Base-by-base conservation (phyloP, 2,113 vertebrate genomes). In the Galeopterus variegatus region DNA sequence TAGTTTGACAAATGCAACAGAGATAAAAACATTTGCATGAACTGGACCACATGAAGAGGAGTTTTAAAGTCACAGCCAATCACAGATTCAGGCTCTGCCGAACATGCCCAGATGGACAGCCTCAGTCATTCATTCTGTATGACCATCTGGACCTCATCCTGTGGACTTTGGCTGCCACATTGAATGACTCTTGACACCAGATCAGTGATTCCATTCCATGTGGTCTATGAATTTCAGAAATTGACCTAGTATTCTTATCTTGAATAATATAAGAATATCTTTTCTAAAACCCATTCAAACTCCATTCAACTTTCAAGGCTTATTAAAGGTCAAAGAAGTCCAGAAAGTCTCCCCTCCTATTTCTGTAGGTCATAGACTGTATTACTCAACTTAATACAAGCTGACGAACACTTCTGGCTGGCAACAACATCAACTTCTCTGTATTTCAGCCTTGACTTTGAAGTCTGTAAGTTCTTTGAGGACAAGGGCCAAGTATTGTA, bases 1-100 rank as follows among this genome's bases (percentile, higher is more conserved):
- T 95, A 88, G 81, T 92, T 92, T 24, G 26, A 96, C 67, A 97
- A 92, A 84, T 93, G 3, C 21, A 64, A 65, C 31, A 80, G 64
- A 70, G 96, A 80, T 90, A 76, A 60, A 80, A 95, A 86, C 24
- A 72, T 50, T 52, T 50, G 31, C 26, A 12, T 77, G 62, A n/a
- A 62, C 33, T 93, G 14, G 19, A 45, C 21, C 21, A 41, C 36
- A 67, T 13, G 33, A 88, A 65, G 70, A 88, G 48, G 14, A 28
- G 1, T 83, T 95, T 90, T 94, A 95, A 93, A 90, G 18, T 87
- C 56, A 72, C 7, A 80, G 33, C n/a, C 7, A 79, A 56, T 65
- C 83, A 91, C 19, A 70, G 45, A 73, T 82, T 36, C 45, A 87
- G 14, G 33, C 23, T 87, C 13, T 87, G 62, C 6, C 24, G 11